Conservation (phyloP, 2,888 invertebrate genomes). For the Thalpophila matura region DNA sequence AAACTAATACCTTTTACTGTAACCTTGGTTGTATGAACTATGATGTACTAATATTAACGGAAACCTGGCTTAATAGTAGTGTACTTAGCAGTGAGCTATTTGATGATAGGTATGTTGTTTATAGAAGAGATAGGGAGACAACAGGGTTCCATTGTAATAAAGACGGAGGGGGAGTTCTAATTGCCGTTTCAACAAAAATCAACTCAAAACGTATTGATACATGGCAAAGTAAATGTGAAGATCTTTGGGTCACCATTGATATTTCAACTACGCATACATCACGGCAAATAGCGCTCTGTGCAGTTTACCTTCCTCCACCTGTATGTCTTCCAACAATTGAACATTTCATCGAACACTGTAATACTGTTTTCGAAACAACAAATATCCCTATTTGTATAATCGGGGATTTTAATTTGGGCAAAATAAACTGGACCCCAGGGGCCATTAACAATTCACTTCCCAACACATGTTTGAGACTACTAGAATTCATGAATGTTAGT, state of each 20-base stretch:
- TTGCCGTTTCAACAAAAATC: conserved; percentile 15
- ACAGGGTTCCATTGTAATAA: conserved; percentile 1
- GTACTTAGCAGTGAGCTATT: conserved; percentile 26
- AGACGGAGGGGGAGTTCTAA: conserved; percentile 20
- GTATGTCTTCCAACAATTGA: neutral
- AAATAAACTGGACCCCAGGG: conserved; percentile 1
- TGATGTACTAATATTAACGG: conserved; percentile 23
- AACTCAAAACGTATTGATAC: conserved; percentile 9
- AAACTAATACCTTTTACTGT: neutral
- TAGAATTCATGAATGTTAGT: neutral
- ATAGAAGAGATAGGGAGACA: conserved; percentile 30
- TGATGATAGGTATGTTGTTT: conserved; percentile 21
- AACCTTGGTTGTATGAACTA: neutral
- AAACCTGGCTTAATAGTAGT: conserved; percentile 27
- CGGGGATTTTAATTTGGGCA: conserved; percentile 20
- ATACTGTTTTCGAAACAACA: neutral
- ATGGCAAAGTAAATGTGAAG: conserved; percentile 36
- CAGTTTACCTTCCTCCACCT: conserved; percentile 25
- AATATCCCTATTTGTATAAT: neutral
- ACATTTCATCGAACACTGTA: conserved; percentile 6
- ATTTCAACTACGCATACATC: neutral
- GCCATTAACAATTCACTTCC: neutral
- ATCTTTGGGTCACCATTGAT: conserved; percentile 32
- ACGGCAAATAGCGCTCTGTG: conserved; percentile 9
- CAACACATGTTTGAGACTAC: neutral